A percentile compares a stretch with the other conserved stretches of the same genome.
Conservation (phyloP, 1,140 invertebrate genomes). For the Psilanteris sp. region DNA sequence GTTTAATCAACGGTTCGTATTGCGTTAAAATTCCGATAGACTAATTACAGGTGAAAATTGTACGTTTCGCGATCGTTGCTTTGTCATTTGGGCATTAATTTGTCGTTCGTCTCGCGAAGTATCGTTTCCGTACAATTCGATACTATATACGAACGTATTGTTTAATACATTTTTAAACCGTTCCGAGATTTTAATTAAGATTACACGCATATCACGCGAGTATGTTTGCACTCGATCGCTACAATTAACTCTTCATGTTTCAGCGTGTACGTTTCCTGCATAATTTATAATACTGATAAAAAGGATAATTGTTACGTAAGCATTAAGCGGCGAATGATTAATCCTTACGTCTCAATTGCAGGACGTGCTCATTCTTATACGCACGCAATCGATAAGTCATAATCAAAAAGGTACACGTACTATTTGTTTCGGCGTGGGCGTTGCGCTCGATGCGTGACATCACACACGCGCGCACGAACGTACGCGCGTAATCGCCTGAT, state of each 20-base stretch:
- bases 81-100: too few relatives aligned
- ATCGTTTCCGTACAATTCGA: too few relatives aligned
- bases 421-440: conserved; percentile 53
- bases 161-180: too few relatives aligned
- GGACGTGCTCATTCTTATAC: conserved; percentile 39
- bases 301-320: conserved; percentile 43
- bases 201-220: too few relatives aligned
- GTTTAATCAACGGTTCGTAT: too few relatives aligned
- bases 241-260: conserved; percentile 10
- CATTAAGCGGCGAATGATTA: conserved; percentile 32
- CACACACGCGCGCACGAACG: neutral
- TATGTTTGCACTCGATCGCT: neutral
- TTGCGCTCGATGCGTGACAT: conserved; percentile 56
- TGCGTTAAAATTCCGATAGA: too few relatives aligned
- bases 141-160: too few relatives aligned
- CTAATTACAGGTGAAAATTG: too few relatives aligned
- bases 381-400: conserved; percentile 52
- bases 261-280: conserved; percentile 3
- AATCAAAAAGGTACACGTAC: conserved; percentile 42
- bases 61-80: too few relatives aligned
- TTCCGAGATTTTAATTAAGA: too few relatives aligned
- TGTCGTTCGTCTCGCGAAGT: too few relatives aligned
- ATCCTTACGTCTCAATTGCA: conserved; percentile 42
- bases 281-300: conserved; percentile 35
- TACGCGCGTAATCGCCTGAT: conserved; percentile 12